Base-by-base conservation (phyloP, 2,113 vertebrate species). In the Leptodactylus fuscus region DNA sequence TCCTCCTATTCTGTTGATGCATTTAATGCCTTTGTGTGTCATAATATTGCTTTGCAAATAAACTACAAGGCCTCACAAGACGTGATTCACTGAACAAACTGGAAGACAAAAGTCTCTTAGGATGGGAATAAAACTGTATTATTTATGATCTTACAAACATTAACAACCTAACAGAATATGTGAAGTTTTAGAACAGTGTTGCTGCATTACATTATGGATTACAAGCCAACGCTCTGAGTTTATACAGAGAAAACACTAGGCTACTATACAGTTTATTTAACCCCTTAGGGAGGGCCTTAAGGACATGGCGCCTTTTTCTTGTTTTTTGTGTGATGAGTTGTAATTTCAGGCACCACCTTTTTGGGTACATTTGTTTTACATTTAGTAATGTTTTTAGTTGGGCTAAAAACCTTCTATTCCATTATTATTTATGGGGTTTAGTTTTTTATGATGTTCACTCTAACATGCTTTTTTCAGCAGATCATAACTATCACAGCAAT, bases 131-230 rank as follows among this genome's bases (percentile, higher is more conserved):
- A 55, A 55, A 34, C 49, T 55, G 24, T 55, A 58, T 55, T 78
- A 78, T 55, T 78, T 58, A 78, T 78, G 75, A 78, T 55, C 16
- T 22, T 78, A 58, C 51, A 78, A 58, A 55, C 75, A 78, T 55
- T 78, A 78, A 38, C 51, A 78, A 55, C 51, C 49, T 22, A 58
- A 29, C 51, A 38, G 51, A 55, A 46, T 74, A 7, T 74, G 70
- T 46, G n/a, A 46, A 44, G 41, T 22, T 38, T 12, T n/a, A 44
- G 34, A 38, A 76, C 7, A 77, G 74, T 53, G 46, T 53, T 77
- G 32, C 32, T 20, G 44, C 38, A 49, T 49, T 75, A 32, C 73
- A 49, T 51, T 32, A 49, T 49, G 16, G 44, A 49, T 49, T 32
- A 49, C 11, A 7, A 74, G 46, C 24, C 48, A 20, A 51, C 10